A percentile compares a stretch with the other conserved stretches of the same genome.
Evolutionary conservation across 2,888 invertebrate genomes (phyloP).

Genomic region (Ophioninae sp.): DNA sequence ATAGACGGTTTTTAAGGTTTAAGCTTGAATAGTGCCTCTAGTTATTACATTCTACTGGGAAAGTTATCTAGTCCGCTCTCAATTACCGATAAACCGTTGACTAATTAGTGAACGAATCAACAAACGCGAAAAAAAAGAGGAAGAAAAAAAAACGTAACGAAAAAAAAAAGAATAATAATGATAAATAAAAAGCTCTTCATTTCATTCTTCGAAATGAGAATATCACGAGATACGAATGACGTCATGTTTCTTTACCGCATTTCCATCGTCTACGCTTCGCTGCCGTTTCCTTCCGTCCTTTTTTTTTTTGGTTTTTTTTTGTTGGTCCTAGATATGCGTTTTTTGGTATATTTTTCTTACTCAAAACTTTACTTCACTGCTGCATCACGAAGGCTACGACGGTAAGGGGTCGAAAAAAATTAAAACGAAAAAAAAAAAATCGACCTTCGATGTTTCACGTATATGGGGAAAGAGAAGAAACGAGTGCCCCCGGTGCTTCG

Average conservation of each 20-base stretch:
- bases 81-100: conserved; percentile 73
- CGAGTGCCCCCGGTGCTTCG: conserved; percentile 53
- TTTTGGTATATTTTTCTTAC: neutral
- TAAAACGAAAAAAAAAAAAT: conserved; percentile 3
- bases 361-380: too few species aligned
- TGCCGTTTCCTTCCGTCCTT: neutral
- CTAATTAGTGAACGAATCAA: conserved; percentile 66
- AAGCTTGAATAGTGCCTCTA: conserved; percentile 80
- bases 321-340: neutral
- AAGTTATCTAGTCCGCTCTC: conserved; percentile 71
- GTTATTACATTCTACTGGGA: conserved; percentile 72
- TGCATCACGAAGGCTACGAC: too few species aligned
- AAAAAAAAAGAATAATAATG: conserved; percentile 18
- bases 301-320: neutral
- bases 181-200: conserved; percentile 50
- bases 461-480: conserved; percentile 45
- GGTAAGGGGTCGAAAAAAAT: neutral
- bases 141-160: conserved; percentile 25
- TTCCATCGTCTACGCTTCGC: neutral
- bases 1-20: conserved; percentile 67
- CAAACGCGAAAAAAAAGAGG: neutral
- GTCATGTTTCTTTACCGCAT: neutral
- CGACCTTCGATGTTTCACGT: conserved; percentile 31
- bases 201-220: conserved; percentile 47
- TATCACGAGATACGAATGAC: neutral